A percentile compares a stretch with the other conserved stretches of the same genome.
These are phyloP conservation scores for Oncopeltus fasciatus DNA, from an alignment of 1,140 invertebrate species.

Conservation along the genomic window DNA sequence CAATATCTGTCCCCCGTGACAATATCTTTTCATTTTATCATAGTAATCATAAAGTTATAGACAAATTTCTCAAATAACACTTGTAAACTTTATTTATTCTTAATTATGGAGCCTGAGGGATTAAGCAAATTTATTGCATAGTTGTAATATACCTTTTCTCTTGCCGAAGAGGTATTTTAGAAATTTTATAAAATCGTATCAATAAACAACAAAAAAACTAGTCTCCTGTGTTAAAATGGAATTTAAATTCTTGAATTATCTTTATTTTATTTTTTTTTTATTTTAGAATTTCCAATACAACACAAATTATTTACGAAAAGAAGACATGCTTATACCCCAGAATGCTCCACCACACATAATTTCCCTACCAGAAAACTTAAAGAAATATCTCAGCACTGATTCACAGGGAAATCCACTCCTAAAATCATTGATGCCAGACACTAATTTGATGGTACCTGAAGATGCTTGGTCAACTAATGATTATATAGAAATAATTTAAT, in stretches of 20 bases:
- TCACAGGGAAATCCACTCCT: constrained; percentile 40
- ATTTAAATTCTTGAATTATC: neutral
- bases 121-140: neutral
- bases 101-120: neutral
- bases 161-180: neutral
- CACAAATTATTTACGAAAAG: constrained; percentile 28
- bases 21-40: too few species aligned
- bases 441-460: constrained; percentile 22
- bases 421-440: constrained; percentile 33
- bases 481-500: constrained; percentile 35
- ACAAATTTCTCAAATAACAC: too few species aligned
- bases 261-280: constrained; percentile 3
- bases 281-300: constrained; percentile 41
- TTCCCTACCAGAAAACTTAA: constrained; percentile 33
- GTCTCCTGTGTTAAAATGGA: neutral
- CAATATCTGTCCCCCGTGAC: too few species aligned
- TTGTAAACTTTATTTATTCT: too few species aligned
- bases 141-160: neutral
- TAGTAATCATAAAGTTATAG: too few species aligned
- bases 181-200: neutral
- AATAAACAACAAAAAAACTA: neutral
- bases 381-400: constrained; percentile 43
- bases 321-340: constrained; percentile 40
- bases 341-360: constrained; percentile 36
- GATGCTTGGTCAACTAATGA: constrained; percentile 40